Evolutionary conservation across 2,888 invertebrate species (phyloP), one percentile per base, ranked within the genome.

Genomic region (Vanessa cardui): DNA sequence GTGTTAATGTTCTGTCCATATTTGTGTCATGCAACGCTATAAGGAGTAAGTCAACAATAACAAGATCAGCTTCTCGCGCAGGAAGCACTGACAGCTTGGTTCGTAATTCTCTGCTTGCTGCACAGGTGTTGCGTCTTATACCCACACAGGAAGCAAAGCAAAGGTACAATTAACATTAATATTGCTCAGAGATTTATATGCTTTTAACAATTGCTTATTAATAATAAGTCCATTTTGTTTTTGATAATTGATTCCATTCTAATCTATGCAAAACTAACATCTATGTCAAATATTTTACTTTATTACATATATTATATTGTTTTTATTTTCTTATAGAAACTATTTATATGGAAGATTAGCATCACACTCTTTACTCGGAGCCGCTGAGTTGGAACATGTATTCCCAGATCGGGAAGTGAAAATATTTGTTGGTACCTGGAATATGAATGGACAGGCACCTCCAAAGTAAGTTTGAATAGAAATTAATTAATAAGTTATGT

Each of bases 341-440:
- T 96, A 95, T 83, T 91, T 97, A 4, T 96, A 96, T 82, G 97
- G 97, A 52, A 94, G 96, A 76, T 92, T 97, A 67, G 97, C 97
- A 50, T 95, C 96, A 0, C 96, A 96, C 81, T 96, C 97, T 0
- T 87, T 98, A 52, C 89, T 98, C 56, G 98, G 98, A 0, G 94
- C 96, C 2, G 94, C 95, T 20, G 98, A 99, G 83, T 91, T 99
- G 66, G 96, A 96, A 77, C 95, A 97, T 84, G 96, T 97, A 56
- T 95, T 99, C 78, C 98, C 98, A 1, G 96, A 96, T 78, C 94
- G 97, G 76, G 96, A 97, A 87, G 94, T 98, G 0, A 96, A 95
- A 73, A 95, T 99, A 77, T 98, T 98, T 93, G 96, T 98, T 66
- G 98, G 97, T 7, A 97, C 98, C 31, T 99, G 99, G 98, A 99